phyloP scores from a whole-genome alignment of 1,140 invertebrate species.

The Psix sp. region DNA sequence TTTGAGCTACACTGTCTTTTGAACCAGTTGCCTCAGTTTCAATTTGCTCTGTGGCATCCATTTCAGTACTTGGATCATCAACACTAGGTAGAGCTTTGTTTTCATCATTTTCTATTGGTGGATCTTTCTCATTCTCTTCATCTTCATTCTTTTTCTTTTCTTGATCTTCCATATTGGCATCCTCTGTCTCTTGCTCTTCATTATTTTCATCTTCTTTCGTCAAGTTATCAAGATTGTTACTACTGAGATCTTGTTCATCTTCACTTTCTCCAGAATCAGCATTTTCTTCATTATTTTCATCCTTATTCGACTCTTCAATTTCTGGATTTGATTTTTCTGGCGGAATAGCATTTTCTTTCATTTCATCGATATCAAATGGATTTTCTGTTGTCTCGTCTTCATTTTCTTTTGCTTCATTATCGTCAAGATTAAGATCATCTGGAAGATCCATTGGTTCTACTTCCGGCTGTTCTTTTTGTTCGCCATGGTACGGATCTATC shows the following conservation, averaged over 20 bases:
- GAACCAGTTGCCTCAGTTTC: constrained; percentile 68
- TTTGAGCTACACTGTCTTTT: constrained; percentile 65
- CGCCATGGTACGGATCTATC: constrained; percentile 90
- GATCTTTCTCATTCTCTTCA: constrained; percentile 67
- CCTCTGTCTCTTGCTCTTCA: constrained; percentile 64
- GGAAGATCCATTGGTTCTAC: constrained; percentile 91
- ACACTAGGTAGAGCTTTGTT: constrained; percentile 70
- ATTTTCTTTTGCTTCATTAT: constrained; percentile 81
- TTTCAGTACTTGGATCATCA: constrained; percentile 67
- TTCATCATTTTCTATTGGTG: constrained; percentile 71
- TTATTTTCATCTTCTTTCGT: constrained; percentile 73
- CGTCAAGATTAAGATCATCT: constrained; percentile 90
- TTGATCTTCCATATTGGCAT: constrained; percentile 70
- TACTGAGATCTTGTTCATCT: constrained; percentile 49
- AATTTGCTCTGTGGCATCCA: constrained; percentile 67
- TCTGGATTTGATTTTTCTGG: constrained; percentile 62
- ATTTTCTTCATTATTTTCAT: constrained; percentile 63
- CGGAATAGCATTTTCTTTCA: constrained; percentile 77
- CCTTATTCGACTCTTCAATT: constrained; percentile 56
- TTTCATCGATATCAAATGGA: constrained; percentile 89
- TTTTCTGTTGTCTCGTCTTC: constrained; percentile 79
- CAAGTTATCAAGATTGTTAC: constrained; percentile 68
- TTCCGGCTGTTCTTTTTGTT: constrained; percentile 84
- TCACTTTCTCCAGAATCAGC: constrained; percentile 65
- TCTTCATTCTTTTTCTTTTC: constrained; percentile 67